Base-by-base conservation (phyloP, 1,140 invertebrate genomes). In the Ditylenchus dipsaci region DNA sequence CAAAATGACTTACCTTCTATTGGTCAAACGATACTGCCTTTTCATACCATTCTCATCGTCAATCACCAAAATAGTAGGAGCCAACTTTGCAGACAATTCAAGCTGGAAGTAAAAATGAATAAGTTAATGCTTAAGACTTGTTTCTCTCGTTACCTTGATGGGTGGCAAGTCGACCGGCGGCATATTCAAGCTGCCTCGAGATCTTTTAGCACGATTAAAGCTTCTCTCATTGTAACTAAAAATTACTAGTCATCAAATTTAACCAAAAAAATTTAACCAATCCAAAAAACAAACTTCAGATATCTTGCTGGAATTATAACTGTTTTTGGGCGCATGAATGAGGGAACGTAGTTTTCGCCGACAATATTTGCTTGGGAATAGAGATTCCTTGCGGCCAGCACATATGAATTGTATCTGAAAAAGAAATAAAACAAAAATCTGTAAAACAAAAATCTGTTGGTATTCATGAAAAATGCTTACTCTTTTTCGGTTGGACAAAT, bases 21-120 rank as follows among this genome's bases (percentile, higher is more conserved):
- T 76, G 1, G 75, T 76, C 72, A 76, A 49, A 11, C 75, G 72
- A 60, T 78, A 76, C 60, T 76, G 75, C 8, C 75, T 72, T 57
- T 76, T 76, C 66, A 75, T 23, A 19, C 75, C 75, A 43, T 76
- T 57, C 53, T 76, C 64, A 33, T 76, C 75, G 60, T 76, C 76
- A 29, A 78, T 43, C 1, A 79, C 72, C 27, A 76, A 64, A 65
- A 76, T 72, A 13, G 76, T 69, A 1, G 75, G 75, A 17, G 76
- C 63, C 9, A 76, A 59, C 33, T 76, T 76, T 17, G 75, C 75
- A 7, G 75, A 76, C n/a, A 76, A 38, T 49, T 75, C 73, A 17
- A 75, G 42, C n/a, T 38, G 33, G 33, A 38, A 38, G 33, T 38
- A 38, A 38, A 38, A 38, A 5, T 38, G 33, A n/a, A n/a, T n/a